phyloP scores from a whole-genome alignment of 2,797 vertebrate species.

The Spheniscus humboldti region DNA sequence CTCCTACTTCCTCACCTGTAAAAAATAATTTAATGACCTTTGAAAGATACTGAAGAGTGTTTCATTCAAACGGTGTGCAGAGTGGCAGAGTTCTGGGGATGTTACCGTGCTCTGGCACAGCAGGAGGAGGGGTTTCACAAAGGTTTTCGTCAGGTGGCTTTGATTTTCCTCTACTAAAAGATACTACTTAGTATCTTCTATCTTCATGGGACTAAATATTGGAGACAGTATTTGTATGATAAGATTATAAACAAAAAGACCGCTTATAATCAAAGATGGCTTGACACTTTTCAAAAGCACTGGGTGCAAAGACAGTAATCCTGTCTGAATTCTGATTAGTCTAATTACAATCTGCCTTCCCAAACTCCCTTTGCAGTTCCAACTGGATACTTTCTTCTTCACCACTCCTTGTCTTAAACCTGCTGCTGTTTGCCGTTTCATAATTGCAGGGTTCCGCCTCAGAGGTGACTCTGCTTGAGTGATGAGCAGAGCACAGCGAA shows the following conservation, averaged over 20 bases:
- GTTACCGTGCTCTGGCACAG: fast-evolving
- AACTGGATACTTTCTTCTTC: not conserved
- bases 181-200: not conserved
- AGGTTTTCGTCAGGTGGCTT: not conserved
- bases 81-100: not conserved
- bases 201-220: not conserved
- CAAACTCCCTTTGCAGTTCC: not conserved
- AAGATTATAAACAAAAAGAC: not conserved
- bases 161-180: not conserved
- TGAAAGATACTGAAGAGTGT: not conserved
- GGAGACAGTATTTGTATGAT: not conserved
- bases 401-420: not conserved
- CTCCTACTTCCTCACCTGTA: not conserved
- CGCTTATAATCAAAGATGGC: not conserved
- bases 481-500: not conserved
- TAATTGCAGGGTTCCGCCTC: not conserved
- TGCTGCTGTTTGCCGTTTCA: not conserved
- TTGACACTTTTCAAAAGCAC: not conserved
- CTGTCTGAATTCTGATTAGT: not conserved
- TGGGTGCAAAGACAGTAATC: not conserved
- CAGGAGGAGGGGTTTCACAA: not conserved
- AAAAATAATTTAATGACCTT: not conserved
- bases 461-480: not conserved
- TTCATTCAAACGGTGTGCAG: not conserved
- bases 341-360: not conserved